Evolutionary conservation across 2,888 invertebrate species (phyloP), one percentile per base, ranked within the genome.

Genomic region (Amphipoea oculea): DNA sequence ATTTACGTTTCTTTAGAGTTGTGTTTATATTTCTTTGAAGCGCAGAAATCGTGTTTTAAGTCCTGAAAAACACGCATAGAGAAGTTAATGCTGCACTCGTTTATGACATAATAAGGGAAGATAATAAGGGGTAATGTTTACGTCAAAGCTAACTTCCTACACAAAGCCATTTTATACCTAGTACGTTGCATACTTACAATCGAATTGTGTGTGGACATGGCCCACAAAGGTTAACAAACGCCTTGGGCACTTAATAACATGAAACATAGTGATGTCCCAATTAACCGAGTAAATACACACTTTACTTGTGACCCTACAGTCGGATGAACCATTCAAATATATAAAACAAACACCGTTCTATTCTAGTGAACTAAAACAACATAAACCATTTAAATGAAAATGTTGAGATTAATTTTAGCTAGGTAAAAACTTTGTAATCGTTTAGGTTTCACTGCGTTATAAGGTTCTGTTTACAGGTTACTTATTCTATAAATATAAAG

Each of bases 181-280:
- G 79, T 75, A 81, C 40, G 51, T 79, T 77, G 66, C 80, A 79
- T 84, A 87, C 79, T 85, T 70, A 80, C 65, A 80, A 72, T 81
- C 62, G 67, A 83, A 86, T 76, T 86, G 82, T 65, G 72, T 79
- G 45, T 48, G 80, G 79, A 84, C 75, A 85, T 73, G 87, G 84
- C 82, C 81, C 82, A 89, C 86, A 76, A 87, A 88, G 89, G 91
- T 77, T 88, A 81, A 82, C 88, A 84, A 83, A 86, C 87, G 86
- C 88, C 83, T 84, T 76, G 81, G 86, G 89, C 91, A 87, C 90
- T 91, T 92, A 89, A 92, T 91, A 90, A 90, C 84, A 83, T 84
- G 85, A 86, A 77, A 63, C 78, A 80, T 78, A 85, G 88, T 80
- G 76, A 78, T 84, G 89, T 89, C 82, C 73, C 77, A 89, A 89